Base-by-base conservation (phyloP, 2,113 vertebrate species). In the Dicrurus megarhynchus region DNA sequence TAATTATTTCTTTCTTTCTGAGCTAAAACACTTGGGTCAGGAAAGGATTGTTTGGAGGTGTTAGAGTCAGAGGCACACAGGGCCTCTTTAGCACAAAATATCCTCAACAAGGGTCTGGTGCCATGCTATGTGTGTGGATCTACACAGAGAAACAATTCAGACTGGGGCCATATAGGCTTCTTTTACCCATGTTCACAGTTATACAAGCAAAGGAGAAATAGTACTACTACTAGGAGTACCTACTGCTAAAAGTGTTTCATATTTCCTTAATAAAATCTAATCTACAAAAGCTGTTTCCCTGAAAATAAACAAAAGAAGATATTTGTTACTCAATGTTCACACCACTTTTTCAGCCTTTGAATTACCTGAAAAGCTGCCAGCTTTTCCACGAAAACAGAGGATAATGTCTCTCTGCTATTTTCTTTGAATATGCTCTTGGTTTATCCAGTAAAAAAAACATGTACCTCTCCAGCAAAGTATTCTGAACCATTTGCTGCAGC, bases 351-450 rank as follows among this genome's bases (percentile, higher is more conserved):
- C 74, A 75, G 69, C 41, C 67, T 74, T 32, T 59, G 69, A 89
- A 79, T 84, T 83, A 91, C n/a, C 74, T 68, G 84, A 84, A 91
- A 78, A 79, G 76, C 44, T 87, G 91, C 77, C 91, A 89, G 77
- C 46, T 59, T 87, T 89, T 84, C 81, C 61, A 84, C 77, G 60
- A 92, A 95, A 87, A 79, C 73, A 78, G 64, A 78, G 55, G 46
- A 37, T 11, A 56, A 6, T 50, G 28, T 41, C 22, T 74, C 76
- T 55, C 42, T 39, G 49, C 41, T 69, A 27, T 55, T 95, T 80
- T 84, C 60, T 75, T 76, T 85, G 57, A 93, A 85, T 76, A 71
- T 8, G 16, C 27, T n/a, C 21, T 52, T 83, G 33, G 3, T 76
- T 94, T 93, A 83, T 65, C 60, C 82, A 96, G 57, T 23, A 73